Conservation (phyloP, 1,140 invertebrate species). For the Hylaeus anthracinus region DNA sequence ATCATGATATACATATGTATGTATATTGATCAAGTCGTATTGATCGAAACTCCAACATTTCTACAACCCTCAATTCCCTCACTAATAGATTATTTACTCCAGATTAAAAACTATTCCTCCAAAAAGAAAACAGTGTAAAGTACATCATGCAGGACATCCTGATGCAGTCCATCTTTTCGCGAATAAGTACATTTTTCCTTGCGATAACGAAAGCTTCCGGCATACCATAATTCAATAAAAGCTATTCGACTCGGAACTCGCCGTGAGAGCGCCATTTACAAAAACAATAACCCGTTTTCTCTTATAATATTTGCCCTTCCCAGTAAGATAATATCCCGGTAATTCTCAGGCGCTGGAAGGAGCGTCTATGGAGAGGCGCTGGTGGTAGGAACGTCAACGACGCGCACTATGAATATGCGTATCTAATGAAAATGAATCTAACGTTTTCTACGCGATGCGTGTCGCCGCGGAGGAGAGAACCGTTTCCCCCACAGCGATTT, state of each 20-base stretch:
- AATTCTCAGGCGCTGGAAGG: not conserved
- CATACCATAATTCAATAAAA: not conserved
- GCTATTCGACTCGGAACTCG: not conserved
- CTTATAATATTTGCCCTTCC: not conserved
- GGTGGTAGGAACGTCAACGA: slow-evolving; percentile 15
- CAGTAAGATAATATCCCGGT: not conserved
- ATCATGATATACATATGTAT: too few species aligned
- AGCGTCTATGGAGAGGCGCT: not conserved
- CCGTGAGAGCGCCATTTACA: not conserved
- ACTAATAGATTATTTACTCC: too few species aligned
- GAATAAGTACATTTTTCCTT: too few species aligned
- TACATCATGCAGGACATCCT: too few species aligned
- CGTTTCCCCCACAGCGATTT: too few species aligned
- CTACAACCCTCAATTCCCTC: too few species aligned
- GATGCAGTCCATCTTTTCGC: too few species aligned
- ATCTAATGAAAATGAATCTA: slow-evolving; percentile 30
- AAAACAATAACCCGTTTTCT: not conserved
- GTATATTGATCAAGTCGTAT: too few species aligned
- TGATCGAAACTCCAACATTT: too few species aligned
- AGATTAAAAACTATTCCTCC: too few species aligned
- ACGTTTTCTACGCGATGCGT: not conserved
- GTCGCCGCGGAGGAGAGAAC: not conserved
- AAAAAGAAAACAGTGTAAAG: too few species aligned
- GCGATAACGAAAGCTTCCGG: too few species aligned
- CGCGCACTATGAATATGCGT: slow-evolving; percentile 39